Conservation (phyloP, 2,888 invertebrate genomes). For the Cylloceria caligata region DNA sequence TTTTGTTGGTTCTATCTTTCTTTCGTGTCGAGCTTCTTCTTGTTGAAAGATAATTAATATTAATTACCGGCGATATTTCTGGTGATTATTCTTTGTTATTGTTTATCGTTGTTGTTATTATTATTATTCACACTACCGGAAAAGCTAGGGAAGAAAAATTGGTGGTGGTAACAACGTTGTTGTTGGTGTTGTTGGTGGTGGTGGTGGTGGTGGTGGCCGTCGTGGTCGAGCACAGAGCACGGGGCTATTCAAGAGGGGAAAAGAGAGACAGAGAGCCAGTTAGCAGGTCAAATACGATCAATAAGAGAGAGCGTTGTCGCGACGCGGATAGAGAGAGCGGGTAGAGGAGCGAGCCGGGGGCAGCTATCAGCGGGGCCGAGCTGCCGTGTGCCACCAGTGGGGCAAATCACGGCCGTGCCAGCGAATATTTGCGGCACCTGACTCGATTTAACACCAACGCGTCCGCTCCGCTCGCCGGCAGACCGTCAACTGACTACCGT, state of each 20-base stretch:
- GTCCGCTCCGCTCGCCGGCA: constrained; percentile 82
- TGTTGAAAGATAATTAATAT: not conserved
- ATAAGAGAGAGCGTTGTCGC: constrained; percentile 74
- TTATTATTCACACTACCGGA: constrained; percentile 35
- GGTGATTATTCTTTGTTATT: no score
- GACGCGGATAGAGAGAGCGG: constrained; percentile 53
- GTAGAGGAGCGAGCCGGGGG: constrained; percentile 29
- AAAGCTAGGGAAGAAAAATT: constrained; percentile 44
- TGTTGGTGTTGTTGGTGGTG: constrained; percentile 34
- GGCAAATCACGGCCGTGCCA: constrained; percentile 63
- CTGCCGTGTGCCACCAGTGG: constrained; percentile 59
- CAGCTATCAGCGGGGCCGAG: constrained; percentile 56
- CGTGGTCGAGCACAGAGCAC: constrained; percentile 67
- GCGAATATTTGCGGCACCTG: constrained; percentile 63
- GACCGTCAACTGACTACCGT: constrained; percentile 84
- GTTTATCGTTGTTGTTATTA: constrained; percentile 40
- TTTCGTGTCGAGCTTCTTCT: not conserved
- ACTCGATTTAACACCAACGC: constrained; percentile 63
- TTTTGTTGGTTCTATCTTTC: not conserved
- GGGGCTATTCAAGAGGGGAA: constrained; percentile 23
- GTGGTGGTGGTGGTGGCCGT: constrained; percentile 52
- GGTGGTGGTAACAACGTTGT: constrained; percentile 27
- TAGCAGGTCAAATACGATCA: constrained; percentile 83
- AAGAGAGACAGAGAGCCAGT: constrained; percentile 66
- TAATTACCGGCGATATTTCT: not conserved